Evolutionary conservation across 1,140 invertebrate species (phyloP), one percentile per base, ranked within the genome.

Genomic region (Cataglyphis hispanica): DNA sequence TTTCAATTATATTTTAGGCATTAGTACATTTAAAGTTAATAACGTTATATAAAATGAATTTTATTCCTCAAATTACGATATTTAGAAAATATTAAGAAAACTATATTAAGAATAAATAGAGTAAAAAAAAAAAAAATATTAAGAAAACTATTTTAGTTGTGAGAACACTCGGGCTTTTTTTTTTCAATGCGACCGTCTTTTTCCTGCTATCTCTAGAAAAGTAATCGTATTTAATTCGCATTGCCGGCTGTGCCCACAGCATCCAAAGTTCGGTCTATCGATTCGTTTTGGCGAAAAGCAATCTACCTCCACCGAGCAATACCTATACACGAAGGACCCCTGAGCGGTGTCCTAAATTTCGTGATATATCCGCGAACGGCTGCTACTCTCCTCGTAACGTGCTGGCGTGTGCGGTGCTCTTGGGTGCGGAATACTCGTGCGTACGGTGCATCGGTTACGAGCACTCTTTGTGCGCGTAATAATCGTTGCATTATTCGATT

Each of bases 401-500:
- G 78, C 53, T 16, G 69, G n/a, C 43, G 19, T n/a, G 7, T 11
- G 37, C 40, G n/a, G 58, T n/a, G 31, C 31, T 31, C 56, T 16
- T 13, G 31, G 25, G 19, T 31, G 66, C 66, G 22, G 37, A 37
- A 43, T 53, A 22, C 46, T 22, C 2, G 31, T 31, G 72, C 81
- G 46, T 63, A 19, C 16, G 27, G 11, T 58, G 81, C 70, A 56
- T 56, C 58, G 61, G 81, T 77, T 77, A 66, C 60, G 58, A 66
- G 46, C 61, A 22, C 40, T 81, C 77, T 88, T 88, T 86, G 86
- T 85, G 81, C 83, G 69, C 80, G 74, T 67, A 89, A 88, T 88
- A 88, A 89, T 86, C 78, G 86, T 89, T 87, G 85, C 88, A 89
- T 91, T 91, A 86, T 89, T 89, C 88, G 89, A 91, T 89, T 88